Evolutionary conservation across 2,797 vertebrate species (phyloP), one percentile per base, ranked within the genome.

Genomic region (Agapornis canus): DNA sequence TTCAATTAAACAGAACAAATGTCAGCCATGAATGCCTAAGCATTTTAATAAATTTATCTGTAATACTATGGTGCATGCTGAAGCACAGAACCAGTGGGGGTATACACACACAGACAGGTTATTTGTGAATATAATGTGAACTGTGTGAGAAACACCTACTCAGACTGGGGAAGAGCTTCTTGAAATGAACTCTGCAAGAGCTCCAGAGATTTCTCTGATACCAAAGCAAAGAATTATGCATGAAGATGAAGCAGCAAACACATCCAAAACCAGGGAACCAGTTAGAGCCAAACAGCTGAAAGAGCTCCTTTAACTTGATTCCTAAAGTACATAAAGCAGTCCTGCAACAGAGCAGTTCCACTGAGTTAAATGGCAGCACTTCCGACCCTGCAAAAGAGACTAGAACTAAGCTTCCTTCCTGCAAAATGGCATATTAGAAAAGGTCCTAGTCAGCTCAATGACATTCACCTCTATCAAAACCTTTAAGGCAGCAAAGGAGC

Each of bases 1-100:
- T 97, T 96, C 96, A 97, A 86, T 98, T 95, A 95, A 96, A 79
- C 13, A 79, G 79, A 93, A 93, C 51, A 98, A 97, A 96, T 87
- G 91, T 95, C 91, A 95, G 90, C 89, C 90, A 92, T 94, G 83
- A 97, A 94, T 89, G 68, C 90, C 79, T 83, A 94, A 93, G 81
- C 82, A 92, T 95, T 97, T 97, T 97, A 98, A 96, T 96, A 60
- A 97, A 95, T 92, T 96, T 80, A 94, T 97, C 97, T 90, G 90
- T 95, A 96, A 97, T 68, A 90, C 73, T 40, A 31, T 3, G 26
- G 70, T 75, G 66, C 93, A 48, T 86, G 81, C 94, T 93, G 95
- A 96, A 95, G 94, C 86, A 85, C 83, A 86, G 96, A 97, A 60
- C 23, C 49, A 86, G 48, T 56, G 49, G 81, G 78, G 65, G 51